These are phyloP conservation scores for Drosophila phalerata DNA, from an alignment of 2,888 invertebrate genomes.

Conservation along the genomic window DNA sequence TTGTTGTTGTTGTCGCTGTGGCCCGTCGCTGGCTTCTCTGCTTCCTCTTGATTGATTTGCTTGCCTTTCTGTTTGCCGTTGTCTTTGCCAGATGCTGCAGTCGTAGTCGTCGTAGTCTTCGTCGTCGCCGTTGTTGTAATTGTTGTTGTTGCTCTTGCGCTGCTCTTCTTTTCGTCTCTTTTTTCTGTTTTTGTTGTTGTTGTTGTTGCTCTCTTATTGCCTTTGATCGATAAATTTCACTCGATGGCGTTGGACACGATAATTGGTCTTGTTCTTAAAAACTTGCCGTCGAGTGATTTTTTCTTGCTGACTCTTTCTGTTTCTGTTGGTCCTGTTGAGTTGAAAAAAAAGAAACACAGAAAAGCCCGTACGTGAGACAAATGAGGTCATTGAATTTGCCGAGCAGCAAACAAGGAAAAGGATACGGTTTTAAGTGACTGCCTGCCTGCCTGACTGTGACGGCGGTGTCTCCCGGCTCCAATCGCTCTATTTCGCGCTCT, in stretches of 20 bases:
- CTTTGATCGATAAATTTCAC: constrained; percentile 44
- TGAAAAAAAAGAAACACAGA: constrained; percentile 46
- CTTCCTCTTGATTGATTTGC: constrained; percentile 27
- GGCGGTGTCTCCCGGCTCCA: constrained; percentile 42
- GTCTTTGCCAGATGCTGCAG: constrained; percentile 38
- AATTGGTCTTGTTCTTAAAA: constrained; percentile 40
- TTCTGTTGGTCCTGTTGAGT: constrained; percentile 51
- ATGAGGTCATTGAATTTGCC: constrained; percentile 81
- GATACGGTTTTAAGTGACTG: constrained; percentile 51
- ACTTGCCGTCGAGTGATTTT: constrained; percentile 55
- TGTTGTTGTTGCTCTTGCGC: constrained; percentile 8
- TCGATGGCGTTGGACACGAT: constrained; percentile 49
- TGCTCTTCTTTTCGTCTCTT: constrained; percentile 20
- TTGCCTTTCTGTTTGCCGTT: constrained; percentile 36
- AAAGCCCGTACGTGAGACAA: constrained; percentile 71
- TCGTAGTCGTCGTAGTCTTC: constrained; percentile 29
- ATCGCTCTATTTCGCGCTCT: constrained; percentile 30
- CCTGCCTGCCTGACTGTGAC: constrained; percentile 27
- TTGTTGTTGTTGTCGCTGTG: constrained; percentile 73
- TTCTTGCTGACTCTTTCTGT: constrained; percentile 42
- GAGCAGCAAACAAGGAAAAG: constrained; percentile 42
- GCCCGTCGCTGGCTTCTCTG: constrained; percentile 44
- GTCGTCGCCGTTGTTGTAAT: constrained; percentile 30
- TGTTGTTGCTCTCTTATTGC: constrained; percentile 16
- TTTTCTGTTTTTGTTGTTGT: constrained; percentile 6